phyloP scores from a whole-genome alignment of 1,140 invertebrate genomes.

The Gonatopus flavifemur region DNA sequence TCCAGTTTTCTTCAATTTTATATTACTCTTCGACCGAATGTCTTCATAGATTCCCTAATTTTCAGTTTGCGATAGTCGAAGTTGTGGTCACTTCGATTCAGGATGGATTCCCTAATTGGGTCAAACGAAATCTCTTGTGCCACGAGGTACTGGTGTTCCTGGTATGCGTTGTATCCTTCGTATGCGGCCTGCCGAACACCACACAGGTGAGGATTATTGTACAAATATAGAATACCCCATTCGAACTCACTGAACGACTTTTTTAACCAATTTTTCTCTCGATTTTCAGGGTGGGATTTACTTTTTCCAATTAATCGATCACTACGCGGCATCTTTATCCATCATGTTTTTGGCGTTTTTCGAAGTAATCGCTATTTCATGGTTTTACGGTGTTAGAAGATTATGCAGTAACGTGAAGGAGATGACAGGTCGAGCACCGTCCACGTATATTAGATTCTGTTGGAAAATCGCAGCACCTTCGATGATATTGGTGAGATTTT shows the following conservation, averaged over 20 bases:
- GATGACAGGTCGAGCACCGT: constrained; percentile 82
- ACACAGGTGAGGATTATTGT: constrained; percentile 64
- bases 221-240: neutral
- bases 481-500: constrained; percentile 73
- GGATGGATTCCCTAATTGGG: constrained; percentile 85
- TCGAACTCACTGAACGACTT: neutral
- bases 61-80: constrained; percentile 85
- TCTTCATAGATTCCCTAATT: constrained; percentile 29
- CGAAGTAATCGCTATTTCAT: constrained; percentile 86
- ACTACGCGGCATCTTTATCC: constrained; percentile 87
- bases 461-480: constrained; percentile 82
- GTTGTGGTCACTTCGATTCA: constrained; percentile 90
- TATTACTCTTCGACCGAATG: neutral
- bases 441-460: constrained; percentile 80
- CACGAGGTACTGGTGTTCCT: constrained; percentile 85
- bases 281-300: constrained; percentile 81
- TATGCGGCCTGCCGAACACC: constrained; percentile 83
- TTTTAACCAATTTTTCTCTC: neutral
- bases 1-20: constrained; percentile 1
- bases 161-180: constrained; percentile 79
- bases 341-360: constrained; percentile 92
- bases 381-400: constrained; percentile 86
- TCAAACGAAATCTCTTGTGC: constrained; percentile 77
- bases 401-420: constrained; percentile 80
- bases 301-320: constrained; percentile 90